Evolutionary conservation across 2,113 vertebrate species (phyloP).

Genomic region (Cacatua alba): DNA sequence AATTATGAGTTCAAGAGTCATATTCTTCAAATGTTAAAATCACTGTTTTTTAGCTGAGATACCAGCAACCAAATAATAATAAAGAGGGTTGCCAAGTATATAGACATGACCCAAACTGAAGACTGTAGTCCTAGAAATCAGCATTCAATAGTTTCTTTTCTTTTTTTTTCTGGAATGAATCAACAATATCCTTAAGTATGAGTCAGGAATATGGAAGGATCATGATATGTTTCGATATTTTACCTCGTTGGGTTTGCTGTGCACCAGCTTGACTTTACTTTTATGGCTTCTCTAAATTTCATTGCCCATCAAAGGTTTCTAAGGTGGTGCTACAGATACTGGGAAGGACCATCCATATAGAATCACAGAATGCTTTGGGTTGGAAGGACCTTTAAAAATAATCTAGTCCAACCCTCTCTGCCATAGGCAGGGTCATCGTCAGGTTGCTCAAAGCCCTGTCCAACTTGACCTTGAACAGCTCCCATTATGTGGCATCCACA

Average conservation of each 20-base stretch:
- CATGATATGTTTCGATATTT: background rate
- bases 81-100: background rate
- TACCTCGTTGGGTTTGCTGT: background rate
- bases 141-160: background rate
- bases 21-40: background rate
- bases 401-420: background rate
- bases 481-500: rapidly evolving
- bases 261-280: background rate
- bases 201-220: background rate
- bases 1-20: background rate
- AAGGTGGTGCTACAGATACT: background rate
- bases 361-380: background rate
- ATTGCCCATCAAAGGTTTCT: background rate
- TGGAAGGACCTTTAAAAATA: background rate
- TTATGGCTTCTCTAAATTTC: background rate
- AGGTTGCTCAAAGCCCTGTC: background rate
- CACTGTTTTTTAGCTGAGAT: background rate
- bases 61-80: background rate
- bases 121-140: background rate
- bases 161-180: background rate
- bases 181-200: background rate
- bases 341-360: background rate
- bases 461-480: background rate
- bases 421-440: background rate
- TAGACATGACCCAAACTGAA: background rate